Percentiles rank a stretch among this genome's conserved stretches.
These are phyloP conservation scores for Palloptera scutellata DNA, from an alignment of 2,888 invertebrate species.

Conservation along the genomic window DNA sequence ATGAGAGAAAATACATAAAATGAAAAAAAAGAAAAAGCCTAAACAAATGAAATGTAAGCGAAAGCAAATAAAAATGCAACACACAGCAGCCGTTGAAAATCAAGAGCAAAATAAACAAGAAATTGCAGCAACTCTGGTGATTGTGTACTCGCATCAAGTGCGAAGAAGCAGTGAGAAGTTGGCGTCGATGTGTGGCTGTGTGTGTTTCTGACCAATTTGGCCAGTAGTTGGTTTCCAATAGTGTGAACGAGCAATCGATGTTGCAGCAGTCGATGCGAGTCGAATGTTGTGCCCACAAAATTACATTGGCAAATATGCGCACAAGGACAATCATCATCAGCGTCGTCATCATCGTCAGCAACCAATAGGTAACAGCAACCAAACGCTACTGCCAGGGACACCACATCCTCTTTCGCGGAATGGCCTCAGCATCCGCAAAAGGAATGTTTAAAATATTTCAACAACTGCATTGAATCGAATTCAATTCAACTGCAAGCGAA, in stretches of 20 bases:
- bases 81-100: neutral
- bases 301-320: conserved; percentile 4
- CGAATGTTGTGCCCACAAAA: conserved; percentile 7
- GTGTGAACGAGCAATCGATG: neutral
- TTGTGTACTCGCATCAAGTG: too few species aligned
- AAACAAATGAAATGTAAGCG: conserved; percentile 10
- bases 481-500: neutral
- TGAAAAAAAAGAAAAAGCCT: neutral
- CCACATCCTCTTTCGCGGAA: too few species aligned
- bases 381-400: neutral
- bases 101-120: too few species aligned
- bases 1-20: neutral
- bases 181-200: neutral
- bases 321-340: too few species aligned
- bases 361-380: conserved; percentile 3
- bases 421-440: too few species aligned
- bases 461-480: conserved; percentile 6
- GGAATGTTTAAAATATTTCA: too few species aligned
- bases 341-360: neutral
- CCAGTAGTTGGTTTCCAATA: neutral
- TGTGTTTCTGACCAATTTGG: neutral
- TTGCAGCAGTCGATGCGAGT: conserved; percentile 3
- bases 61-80: neutral
- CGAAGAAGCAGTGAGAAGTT: neutral
- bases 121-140: too few species aligned